A percentile compares a stretch with the other conserved stretches of the same genome.
phyloP scores from a whole-genome alignment of 2,888 invertebrate species.

The Macrosiphum euphorbiae region DNA sequence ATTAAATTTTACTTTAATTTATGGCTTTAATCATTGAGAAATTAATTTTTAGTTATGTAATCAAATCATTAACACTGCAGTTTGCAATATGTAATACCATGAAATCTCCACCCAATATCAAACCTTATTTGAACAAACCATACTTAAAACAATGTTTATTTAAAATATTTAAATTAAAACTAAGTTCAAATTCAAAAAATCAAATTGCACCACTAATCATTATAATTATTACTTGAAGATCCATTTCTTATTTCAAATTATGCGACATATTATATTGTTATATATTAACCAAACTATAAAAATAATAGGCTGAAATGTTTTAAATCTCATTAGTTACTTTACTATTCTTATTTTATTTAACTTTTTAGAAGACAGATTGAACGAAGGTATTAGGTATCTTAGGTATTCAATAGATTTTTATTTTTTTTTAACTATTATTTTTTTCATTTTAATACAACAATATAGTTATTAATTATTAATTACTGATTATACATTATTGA shows the following conservation, averaged over 20 bases:
- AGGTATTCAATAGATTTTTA: background rate
- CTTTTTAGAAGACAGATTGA: background rate
- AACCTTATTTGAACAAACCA: background rate
- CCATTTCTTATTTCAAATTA: background rate
- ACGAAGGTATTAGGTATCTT: too few relatives aligned
- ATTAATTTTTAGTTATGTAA: slow-evolving; percentile 22
- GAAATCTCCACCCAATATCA: background rate
- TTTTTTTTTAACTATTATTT: background rate
- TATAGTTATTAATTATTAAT: too few relatives aligned
- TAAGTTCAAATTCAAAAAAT: background rate
- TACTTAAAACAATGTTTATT: background rate
- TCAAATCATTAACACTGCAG: slow-evolving; percentile 22
- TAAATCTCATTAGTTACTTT: background rate
- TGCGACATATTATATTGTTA: background rate
- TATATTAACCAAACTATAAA: background rate
- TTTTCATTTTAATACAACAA: background rate
- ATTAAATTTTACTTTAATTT: background rate
- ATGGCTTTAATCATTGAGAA: slow-evolving; percentile 31
- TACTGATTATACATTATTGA: too few relatives aligned
- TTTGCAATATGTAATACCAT: background rate
- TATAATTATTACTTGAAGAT: background rate
- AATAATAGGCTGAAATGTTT: background rate
- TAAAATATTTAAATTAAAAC: background rate
- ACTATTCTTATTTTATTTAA: background rate
- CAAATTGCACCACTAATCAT: background rate